phyloP scores from a whole-genome alignment of 2,797 vertebrate species.

The Girardinus metallicus region DNA sequence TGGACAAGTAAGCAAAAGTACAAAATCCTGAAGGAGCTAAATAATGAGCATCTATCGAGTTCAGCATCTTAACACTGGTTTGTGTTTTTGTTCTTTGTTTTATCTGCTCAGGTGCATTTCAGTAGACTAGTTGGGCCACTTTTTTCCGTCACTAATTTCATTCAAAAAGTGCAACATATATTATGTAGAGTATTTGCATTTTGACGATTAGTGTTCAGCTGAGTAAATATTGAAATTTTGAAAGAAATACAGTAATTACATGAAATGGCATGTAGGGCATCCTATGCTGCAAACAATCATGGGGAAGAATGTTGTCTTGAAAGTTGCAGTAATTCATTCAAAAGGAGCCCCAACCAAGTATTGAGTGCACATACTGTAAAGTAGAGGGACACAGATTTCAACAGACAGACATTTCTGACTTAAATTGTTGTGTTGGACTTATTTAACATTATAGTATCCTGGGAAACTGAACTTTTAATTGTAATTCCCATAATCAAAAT shows the following conservation, averaged over 20 bases:
- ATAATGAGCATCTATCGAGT: not conserved
- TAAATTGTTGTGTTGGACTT: not conserved
- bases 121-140: not conserved
- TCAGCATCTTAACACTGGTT: not conserved
- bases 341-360: not conserved
- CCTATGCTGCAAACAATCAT: not conserved
- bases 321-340: not conserved
- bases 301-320: not conserved
- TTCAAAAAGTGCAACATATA: not conserved
- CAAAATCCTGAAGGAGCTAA: not conserved
- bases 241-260: not conserved
- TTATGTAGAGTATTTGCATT: not conserved
- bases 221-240: too few species aligned
- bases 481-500: not conserved
- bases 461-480: not conserved
- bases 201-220: not conserved
- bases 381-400: not conserved
- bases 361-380: not conserved
- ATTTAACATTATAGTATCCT: not conserved
- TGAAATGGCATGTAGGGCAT: not conserved
- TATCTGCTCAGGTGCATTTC: not conserved
- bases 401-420: not conserved
- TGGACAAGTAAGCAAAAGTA: not conserved
- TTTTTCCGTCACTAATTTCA: not conserved
- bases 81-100: conserved; percentile 17